phyloP scores from a whole-genome alignment of 2,113 vertebrate species.

The Lepus americanus region DNA sequence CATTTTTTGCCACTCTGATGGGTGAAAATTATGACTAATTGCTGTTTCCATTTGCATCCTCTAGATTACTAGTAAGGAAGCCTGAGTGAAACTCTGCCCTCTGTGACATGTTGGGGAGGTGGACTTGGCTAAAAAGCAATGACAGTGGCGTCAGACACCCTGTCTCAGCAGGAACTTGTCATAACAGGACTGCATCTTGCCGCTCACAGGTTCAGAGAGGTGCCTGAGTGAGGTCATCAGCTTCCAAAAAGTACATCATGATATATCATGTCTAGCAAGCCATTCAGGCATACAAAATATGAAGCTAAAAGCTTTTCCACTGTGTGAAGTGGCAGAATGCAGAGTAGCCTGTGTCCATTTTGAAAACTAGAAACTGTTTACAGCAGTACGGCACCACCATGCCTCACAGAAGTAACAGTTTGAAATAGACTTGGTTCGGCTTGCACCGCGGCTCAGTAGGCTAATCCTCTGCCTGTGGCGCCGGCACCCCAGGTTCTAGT shows the following conservation, averaged over 20 bases:
- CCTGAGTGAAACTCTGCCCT: not conserved
- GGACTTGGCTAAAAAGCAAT: not conserved
- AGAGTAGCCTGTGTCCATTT: not conserved
- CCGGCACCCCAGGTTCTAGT: too few species aligned
- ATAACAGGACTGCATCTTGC: too few species aligned
- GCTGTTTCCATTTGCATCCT: conserved; percentile 24
- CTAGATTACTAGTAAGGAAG: not conserved
- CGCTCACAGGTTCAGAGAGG: not conserved
- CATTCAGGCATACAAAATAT: not conserved
- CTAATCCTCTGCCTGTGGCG: too few species aligned
- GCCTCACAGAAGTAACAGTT: not conserved
- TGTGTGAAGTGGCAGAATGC: not conserved
- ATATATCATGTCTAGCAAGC: not conserved
- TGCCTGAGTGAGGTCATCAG: not conserved
- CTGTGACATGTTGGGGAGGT: not conserved
- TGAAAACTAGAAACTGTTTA: not conserved
- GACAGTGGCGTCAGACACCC: not conserved
- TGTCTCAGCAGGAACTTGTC: not conserved
- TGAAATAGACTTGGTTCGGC: not conserved
- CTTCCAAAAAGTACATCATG: not conserved
- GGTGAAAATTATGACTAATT: conserved; percentile 42
- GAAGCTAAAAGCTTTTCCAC: not conserved
- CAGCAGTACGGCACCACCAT: not conserved
- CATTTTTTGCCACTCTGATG: conserved; percentile 20
- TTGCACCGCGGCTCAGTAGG: too few species aligned